Base-by-base conservation (phyloP, 2,888 invertebrate species). In the Agonum fuliginosum region DNA sequence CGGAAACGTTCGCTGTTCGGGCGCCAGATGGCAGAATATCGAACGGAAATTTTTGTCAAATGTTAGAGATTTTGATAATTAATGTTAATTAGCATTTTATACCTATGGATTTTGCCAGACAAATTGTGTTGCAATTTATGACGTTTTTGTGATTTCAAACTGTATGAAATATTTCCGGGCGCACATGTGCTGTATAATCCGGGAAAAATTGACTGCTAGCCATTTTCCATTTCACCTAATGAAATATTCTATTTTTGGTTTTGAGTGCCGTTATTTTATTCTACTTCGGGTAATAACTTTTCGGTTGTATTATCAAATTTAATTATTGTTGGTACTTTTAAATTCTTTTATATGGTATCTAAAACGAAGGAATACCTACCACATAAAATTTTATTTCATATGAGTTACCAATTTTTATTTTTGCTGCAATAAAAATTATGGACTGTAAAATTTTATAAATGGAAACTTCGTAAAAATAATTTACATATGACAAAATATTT, bases 401-500 rank as follows among this genome's bases (percentile, higher is more conserved):
- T 37, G 34, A 58, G 73, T 58, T 20, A 58, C 54, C 54, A 73
- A 54, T 58, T 73, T 62, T 41, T 73, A 73, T 73, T 72, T 72
- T 51, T 34, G 10, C 14, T 43, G 41, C 41, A 41, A 5, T 73
- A 54, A 73, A 73, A 73, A 73, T 73, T 34, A 73, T 73, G 73
- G 62, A 22, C 58, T 73, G 58, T 73, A 73, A 73, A 73, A 37
- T 41, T 73, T 43, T 37, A 8, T 8, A 30, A 17, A 62, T 6
- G 30, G 5, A 30, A 62, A 51, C 27, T 51, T 30, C 30, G 12
- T 8, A 20, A 37, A 54, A 24, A 22, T 34, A 46, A 69, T 69
- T 69, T 69, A 24, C 24, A 69, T 69, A 69, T n/a, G 12, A 69
- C 46, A 69, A n/a, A n/a, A n/a, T n/a, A n/a, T n/a, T n/a, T n/a